A percentile compares a stretch with the other conserved stretches of the same genome.
Conservation (phyloP, 2,888 invertebrate genomes). For the Trissolcus japonicus region DNA sequence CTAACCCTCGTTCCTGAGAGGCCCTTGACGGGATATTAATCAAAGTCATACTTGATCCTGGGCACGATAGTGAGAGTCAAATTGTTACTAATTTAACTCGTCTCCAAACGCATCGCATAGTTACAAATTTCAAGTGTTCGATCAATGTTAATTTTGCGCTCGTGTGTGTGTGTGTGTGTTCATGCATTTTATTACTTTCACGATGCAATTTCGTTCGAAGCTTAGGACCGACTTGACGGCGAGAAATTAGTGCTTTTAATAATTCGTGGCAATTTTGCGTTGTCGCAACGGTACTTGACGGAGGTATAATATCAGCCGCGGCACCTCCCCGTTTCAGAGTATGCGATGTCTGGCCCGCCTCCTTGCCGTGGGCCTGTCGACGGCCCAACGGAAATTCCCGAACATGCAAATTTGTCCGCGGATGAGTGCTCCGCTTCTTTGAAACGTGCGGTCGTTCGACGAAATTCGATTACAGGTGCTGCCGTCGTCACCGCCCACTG, state of each 20-base stretch:
- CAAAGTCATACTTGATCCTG: slow-evolving; percentile 1
- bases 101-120: slow-evolving; percentile 19
- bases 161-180: slow-evolving; percentile 3
- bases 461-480: slow-evolving; percentile 58
- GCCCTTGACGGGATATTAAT: neutral
- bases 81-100: slow-evolving; percentile 20
- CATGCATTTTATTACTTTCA: slow-evolving; percentile 36
- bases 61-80: slow-evolving; percentile 9
- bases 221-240: slow-evolving; percentile 31
- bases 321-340: slow-evolving; percentile 38
- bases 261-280: slow-evolving; percentile 48
- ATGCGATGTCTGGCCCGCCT: slow-evolving; percentile 39
- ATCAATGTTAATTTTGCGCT: slow-evolving; percentile 31
- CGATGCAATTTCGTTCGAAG: slow-evolving; percentile 44
- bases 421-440: slow-evolving; percentile 53
- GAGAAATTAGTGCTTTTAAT: slow-evolving; percentile 49
- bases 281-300: slow-evolving; percentile 43
- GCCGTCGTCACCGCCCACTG: slow-evolving; percentile 51
- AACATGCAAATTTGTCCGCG: slow-evolving; percentile 55
- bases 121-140: slow-evolving; percentile 21
- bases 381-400: slow-evolving; percentile 52
- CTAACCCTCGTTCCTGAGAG: neutral
- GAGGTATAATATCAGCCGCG: slow-evolving; percentile 43
- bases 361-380: slow-evolving; percentile 45
- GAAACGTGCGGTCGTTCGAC: slow-evolving; percentile 51